Conservation (phyloP, 2,888 invertebrate species). For the Hymenopus coronatus region DNA sequence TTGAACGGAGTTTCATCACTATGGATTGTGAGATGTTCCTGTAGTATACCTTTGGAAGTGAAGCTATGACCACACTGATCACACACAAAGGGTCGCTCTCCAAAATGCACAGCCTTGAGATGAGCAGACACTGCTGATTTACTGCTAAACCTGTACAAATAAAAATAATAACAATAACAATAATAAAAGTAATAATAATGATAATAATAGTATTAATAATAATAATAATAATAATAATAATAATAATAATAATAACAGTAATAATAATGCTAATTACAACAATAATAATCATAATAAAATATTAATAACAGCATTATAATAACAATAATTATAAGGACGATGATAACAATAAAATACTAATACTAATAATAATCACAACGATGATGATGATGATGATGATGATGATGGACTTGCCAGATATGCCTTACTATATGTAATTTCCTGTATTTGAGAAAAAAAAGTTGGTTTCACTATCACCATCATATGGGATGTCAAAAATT, state of each 20-base stretch:
- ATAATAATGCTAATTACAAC: neutral
- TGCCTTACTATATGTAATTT: too few species aligned
- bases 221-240: neutral
- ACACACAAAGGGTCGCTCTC: slow-evolving; percentile 57
- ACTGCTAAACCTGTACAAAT: slow-evolving; percentile 51
- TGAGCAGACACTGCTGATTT: slow-evolving; percentile 54
- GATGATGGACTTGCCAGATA: too few species aligned
- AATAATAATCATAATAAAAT: neutral
- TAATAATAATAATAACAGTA: neutral
- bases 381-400: too few species aligned
- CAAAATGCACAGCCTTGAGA: slow-evolving; percentile 56
- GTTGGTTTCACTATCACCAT: too few species aligned
- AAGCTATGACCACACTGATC: slow-evolving; percentile 58
- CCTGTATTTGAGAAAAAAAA: too few species aligned
- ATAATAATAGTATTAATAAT: neutral
- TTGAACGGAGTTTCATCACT: slow-evolving; percentile 56
- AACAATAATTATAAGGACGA: too few species aligned
- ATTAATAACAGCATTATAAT: too few species aligned
- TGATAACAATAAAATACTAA: too few species aligned
- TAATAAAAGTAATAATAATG: too few species aligned
- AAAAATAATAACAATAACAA: neutral
- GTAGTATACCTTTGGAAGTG: slow-evolving; percentile 56
- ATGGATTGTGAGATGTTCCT: slow-evolving; percentile 57
- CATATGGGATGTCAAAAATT: too few species aligned
- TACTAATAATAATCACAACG: too few species aligned